These are phyloP conservation scores for Ormyrus rosae DNA, from an alignment of 2,888 invertebrate genomes.

Conservation along the genomic window DNA sequence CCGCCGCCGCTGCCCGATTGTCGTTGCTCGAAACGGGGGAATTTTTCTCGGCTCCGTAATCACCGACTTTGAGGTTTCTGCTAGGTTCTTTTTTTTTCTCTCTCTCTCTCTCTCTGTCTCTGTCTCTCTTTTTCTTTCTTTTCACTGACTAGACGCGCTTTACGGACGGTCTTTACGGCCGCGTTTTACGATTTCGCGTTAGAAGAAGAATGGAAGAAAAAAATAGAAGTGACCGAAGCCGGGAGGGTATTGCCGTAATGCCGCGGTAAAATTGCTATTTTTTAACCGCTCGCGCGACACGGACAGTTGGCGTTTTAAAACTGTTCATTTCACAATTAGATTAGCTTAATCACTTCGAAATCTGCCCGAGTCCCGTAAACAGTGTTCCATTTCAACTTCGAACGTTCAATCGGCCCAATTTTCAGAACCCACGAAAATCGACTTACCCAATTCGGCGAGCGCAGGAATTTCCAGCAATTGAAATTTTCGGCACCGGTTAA, in stretches of 20 bases:
- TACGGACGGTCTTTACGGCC: background rate
- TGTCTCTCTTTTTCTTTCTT: background rate
- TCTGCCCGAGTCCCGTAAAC: too few species aligned
- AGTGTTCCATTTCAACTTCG: too few species aligned
- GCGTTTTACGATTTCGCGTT: background rate
- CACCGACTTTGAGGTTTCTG: background rate
- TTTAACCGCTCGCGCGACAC: too few species aligned
- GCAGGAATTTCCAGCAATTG: constrained; percentile 49
- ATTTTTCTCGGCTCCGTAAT: constrained; percentile 28
- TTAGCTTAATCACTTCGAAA: too few species aligned
- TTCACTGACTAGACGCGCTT: background rate
- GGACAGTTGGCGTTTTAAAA: too few species aligned
- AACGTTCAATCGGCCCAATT: too few species aligned
- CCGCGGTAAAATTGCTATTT: too few species aligned
- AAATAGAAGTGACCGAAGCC: too few species aligned
- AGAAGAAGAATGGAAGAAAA: too few species aligned
- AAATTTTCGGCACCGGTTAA: constrained; percentile 38
- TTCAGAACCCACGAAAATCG: background rate
- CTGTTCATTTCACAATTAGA: too few species aligned
- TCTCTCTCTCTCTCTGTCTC: constrained; percentile 1
- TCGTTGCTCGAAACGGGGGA: background rate
- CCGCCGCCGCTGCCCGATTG: constrained; percentile 2
- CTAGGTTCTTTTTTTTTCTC: background rate
- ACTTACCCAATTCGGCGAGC: constrained; percentile 47
- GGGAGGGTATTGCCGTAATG: too few species aligned